These are phyloP conservation scores for Drosophila micromelanica DNA, from an alignment of 1,140 invertebrate species.

Conservation along the genomic window DNA sequence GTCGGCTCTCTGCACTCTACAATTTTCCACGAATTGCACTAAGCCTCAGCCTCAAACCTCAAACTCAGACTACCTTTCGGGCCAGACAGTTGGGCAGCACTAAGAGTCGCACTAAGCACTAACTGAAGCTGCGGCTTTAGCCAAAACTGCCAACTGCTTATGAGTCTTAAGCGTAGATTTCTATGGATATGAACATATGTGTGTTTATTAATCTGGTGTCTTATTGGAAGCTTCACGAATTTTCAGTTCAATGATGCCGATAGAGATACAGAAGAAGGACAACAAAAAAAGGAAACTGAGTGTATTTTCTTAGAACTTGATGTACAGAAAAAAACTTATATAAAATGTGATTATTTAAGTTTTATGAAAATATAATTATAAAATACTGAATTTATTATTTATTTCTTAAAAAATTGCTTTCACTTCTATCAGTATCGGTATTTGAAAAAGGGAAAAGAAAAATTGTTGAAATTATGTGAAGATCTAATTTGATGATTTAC, in stretches of 20 bases:
- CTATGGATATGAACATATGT: not conserved
- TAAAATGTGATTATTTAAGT: no score
- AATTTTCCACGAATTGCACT: slow-evolving; percentile 68
- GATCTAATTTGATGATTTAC: slow-evolving; percentile 19
- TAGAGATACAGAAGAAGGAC: no score
- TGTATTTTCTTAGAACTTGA: no score
- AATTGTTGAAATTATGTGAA: not conserved
- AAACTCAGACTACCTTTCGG: slow-evolving; percentile 14
- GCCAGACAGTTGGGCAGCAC: slow-evolving; percentile 26
- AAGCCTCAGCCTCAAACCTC: slow-evolving; percentile 45
- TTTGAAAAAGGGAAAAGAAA: no score
- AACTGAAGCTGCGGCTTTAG: slow-evolving; percentile 23
- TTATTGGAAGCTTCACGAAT: not conserved
- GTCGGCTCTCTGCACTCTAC: slow-evolving; percentile 47
- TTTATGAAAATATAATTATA: no score
- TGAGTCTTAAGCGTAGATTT: slow-evolving; percentile 14
- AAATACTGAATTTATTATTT: not conserved
- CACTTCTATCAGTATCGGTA: no score
- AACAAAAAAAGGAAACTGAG: no score
- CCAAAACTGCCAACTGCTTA: slow-evolving; percentile 36
- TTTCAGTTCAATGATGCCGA: no score
- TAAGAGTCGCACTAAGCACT: slow-evolving; percentile 17
- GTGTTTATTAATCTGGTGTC: not conserved
- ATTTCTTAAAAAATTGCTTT: not conserved
- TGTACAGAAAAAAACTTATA: not conserved